Evolutionary conservation across 35 echinoderm and acorn worm species (phyloP), one percentile per base, ranked within the genome.

Genomic region (Chiridota heheva): DNA sequence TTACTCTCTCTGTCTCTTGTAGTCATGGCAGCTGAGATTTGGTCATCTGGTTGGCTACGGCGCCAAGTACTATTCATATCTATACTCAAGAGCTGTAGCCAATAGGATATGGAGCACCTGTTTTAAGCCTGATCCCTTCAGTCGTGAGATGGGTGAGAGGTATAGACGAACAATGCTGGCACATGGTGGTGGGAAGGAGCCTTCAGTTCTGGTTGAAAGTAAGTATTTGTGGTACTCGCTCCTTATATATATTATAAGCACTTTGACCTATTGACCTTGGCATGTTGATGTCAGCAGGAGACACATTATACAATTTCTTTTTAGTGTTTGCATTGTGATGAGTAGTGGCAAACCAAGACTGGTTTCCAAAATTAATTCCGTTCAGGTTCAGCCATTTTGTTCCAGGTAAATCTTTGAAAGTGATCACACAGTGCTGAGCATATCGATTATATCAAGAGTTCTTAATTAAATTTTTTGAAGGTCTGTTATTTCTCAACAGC

Each of bases 41-140:
- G 95, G 95, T 60, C 95, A 98, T 44, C 60, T 98, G 32, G 86
- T 91, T 7, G 89, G 89, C 20, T 98, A 98, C 44, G 89, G 89
- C 44, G 95, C 95, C 35, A 98, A 98, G 76, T 98, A 98, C 44
- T 98, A 98, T 74, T 91, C 88, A 2, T 98, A 98, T 59, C 89
- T 98, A 7, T 77, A 88, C 35, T 98, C 95, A 40, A 70, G 86
- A 36, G 95, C 95, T 0, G 89, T 98, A 0, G 95, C 95, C 6
- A 76, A 85, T 20, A 71, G 67, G 67, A 82, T 98, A 28, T 98
- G 95, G 95, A 86, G 82, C 34, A 43, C 86, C 49, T 88, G 89
- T 69, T 98, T 98, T 47, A 31, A 49, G 53, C 46, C 36, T 6
- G 84, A 98, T 49, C 95, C 95, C 17, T 71, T 98, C 34, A 85